Conservation (phyloP, 1,140 invertebrate species). For the Dreissena rostriformis region DNA sequence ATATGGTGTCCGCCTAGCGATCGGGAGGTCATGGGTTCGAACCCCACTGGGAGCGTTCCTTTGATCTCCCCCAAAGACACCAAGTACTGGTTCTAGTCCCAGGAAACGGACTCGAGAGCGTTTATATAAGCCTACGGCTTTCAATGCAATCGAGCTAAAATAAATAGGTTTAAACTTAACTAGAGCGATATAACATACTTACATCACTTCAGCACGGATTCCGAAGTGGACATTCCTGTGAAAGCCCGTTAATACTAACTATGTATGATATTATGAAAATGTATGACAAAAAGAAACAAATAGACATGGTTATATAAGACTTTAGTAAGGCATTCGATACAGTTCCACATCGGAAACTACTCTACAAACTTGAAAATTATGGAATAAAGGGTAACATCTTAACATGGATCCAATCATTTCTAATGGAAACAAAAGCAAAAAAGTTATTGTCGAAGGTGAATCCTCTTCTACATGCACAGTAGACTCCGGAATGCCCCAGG, state of each 20-base stretch:
- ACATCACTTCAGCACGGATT: neutral
- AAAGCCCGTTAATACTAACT: neutral
- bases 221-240: slow-evolving; percentile 3
- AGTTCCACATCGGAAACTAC: neutral
- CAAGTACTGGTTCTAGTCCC: too few relatives aligned
- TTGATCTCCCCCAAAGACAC: too few relatives aligned
- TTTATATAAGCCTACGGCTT: too few relatives aligned
- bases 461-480: neutral
- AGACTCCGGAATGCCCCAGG: neutral
- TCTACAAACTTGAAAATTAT: slow-evolving; percentile 10
- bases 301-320: slow-evolving; percentile 8
- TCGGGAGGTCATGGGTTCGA: too few relatives aligned
- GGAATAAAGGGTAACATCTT: neutral
- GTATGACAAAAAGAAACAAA: neutral
- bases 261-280: neutral
- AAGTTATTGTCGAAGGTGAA: neutral
- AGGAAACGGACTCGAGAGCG: too few relatives aligned
- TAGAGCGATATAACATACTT: neutral
- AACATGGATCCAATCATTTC: neutral
- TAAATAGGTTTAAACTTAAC: neutral
- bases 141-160: too few relatives aligned
- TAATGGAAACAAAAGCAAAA: neutral
- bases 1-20: too few relatives aligned
- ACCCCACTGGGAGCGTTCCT: too few relatives aligned
- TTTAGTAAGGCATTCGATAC: slow-evolving; percentile 2